Evolutionary conservation across 2,888 invertebrate species (phyloP), one percentile per base, ranked within the genome.

Genomic region (Thereva unica): DNA sequence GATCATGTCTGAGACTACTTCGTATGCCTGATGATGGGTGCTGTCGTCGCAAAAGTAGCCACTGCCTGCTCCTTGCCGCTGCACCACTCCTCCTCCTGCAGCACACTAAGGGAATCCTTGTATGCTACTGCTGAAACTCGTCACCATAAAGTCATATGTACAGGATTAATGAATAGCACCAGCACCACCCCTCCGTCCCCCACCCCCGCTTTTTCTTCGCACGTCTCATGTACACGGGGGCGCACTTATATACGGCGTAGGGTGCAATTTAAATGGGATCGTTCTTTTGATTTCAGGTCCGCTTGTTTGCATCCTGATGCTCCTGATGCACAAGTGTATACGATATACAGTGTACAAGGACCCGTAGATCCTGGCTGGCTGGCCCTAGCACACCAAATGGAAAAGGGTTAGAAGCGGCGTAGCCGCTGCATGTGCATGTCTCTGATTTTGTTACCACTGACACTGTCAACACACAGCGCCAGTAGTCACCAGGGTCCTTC

Each of bases 91-190:
- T 9, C 9, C 47, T 34, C 53, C 44, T 44, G 35, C 38, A 53
- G 40, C 53, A 54, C 45, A 38, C 53, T 12, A 34, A 45, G 12
- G 38, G 38, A 12, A 44, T 64, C 54, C 64, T 64, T 54, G 64
- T 64, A 50, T 56, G 12, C 23, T 54, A 45, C 53, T 64, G 53
- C 64, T 64, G 64, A 69, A 67, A 69, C 37, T 40, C 68, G 64
- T 64, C 71, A 72, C 71, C 72, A 71, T 71, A 72, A 72, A 72
- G 72, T 72, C 72, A 72, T 72, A 71, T 72, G 71, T 68, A 73
- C 72, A 71, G 71, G 71, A 72, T 73, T 73, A 73, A 73, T 72
- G 72, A 73, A 73, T 73, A 73, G 70, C 69, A 68, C 69, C 64
- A 40, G 40, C 40, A 50, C 61, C 59, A 23, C 49, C n/a, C 34